phyloP scores from a whole-genome alignment of 2,797 vertebrate species.

The Peromyscus aztecus region DNA sequence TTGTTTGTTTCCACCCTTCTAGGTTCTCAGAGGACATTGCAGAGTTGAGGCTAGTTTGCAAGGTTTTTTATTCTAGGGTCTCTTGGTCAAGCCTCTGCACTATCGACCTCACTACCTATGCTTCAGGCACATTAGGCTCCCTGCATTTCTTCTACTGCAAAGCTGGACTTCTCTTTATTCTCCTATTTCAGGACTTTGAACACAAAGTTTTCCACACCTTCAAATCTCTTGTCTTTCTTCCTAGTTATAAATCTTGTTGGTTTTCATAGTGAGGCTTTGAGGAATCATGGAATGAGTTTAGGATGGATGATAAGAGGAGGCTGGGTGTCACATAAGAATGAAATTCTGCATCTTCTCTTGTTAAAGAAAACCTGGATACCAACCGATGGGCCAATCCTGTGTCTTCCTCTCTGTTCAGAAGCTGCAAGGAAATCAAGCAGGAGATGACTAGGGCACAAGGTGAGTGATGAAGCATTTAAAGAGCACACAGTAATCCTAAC shows the following conservation, averaged over 20 bases:
- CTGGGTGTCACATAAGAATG: background rate
- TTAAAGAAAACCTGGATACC: rapidly evolving
- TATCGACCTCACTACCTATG: no score
- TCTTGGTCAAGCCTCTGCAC: background rate
- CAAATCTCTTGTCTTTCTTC: background rate
- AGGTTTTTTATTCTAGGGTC: background rate
- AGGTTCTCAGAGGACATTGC: background rate
- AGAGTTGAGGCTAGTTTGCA: no score
- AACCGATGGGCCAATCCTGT: rapidly evolving
- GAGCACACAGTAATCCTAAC: background rate
- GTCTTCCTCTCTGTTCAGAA: background rate
- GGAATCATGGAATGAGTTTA: background rate
- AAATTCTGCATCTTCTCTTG: background rate
- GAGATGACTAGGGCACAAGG: rapidly evolving
- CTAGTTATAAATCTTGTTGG: background rate
- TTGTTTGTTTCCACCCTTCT: background rate
- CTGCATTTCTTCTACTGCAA: background rate
- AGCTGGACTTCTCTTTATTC: background rate
- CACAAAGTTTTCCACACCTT: background rate
- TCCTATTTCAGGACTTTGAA: background rate
- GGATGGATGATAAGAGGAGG: background rate
- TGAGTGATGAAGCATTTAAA: background rate
- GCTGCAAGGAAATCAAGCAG: constrained; percentile 33
- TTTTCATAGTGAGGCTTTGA: background rate
- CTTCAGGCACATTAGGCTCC: background rate